Evolutionary conservation across 2,113 vertebrate genomes (phyloP).

Genomic region (Phocoena phocoena): DNA sequence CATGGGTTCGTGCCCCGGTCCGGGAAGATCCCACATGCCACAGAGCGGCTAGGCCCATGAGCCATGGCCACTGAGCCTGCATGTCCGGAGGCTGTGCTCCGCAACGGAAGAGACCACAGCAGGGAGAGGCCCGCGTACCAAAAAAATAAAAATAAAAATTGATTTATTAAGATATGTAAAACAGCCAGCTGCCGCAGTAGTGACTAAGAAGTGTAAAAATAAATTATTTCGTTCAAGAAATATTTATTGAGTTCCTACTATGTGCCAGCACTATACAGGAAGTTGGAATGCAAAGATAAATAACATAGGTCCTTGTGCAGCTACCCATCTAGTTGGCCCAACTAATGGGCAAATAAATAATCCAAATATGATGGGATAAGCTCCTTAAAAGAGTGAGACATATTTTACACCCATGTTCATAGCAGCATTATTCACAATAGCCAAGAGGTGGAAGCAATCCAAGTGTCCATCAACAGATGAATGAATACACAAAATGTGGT

Average conservation of each 20-base stretch:
- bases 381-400: not conserved
- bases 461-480: not conserved
- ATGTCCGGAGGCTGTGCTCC: too few relatives aligned
- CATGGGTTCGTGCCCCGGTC: too few relatives aligned
- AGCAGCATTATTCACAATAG: not conserved
- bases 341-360: not conserved
- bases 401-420: not conserved
- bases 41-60: too few relatives aligned
- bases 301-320: not conserved
- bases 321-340: not conserved
- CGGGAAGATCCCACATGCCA: too few relatives aligned
- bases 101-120: too few relatives aligned
- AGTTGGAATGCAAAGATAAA: not conserved
- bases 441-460: not conserved
- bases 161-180: constrained; percentile 79
- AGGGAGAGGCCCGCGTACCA: too few relatives aligned
- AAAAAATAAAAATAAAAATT: constrained; percentile 56
- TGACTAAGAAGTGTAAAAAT: constrained; percentile 60
- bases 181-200: constrained; percentile 60
- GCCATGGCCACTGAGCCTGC: too few relatives aligned
- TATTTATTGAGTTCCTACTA: constrained; percentile 60
- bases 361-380: not conserved
- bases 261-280: not conserved
- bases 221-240: constrained; percentile 52
- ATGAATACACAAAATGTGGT: not conserved